Conservation (phyloP, 2,797 vertebrate species). For the Brachymystax lenok region DNA sequence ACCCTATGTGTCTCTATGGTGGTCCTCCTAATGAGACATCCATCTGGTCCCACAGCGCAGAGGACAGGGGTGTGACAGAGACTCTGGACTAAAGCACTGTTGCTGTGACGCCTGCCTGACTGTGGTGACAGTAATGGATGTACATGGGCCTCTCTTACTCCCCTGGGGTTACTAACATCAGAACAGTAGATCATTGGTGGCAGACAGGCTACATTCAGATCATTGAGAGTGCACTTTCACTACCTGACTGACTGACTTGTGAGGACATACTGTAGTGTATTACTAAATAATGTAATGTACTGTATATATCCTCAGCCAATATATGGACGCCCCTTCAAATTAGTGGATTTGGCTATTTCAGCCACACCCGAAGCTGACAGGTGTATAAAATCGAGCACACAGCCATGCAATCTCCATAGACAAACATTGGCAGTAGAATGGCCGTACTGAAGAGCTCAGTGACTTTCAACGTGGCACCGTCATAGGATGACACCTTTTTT, state of each 20-base stretch:
- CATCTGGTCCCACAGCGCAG: constrained; percentile 58
- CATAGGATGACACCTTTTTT: too few species aligned
- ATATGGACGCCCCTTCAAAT: too few species aligned
- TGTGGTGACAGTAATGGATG: constrained; percentile 66
- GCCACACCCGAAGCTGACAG: too few species aligned
- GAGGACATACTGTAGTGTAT: constrained; percentile 14
- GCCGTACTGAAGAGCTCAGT: too few species aligned
- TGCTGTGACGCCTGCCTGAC: constrained; percentile 38
- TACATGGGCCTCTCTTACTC: constrained; percentile 50
- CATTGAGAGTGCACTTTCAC: neutral
- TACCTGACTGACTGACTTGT: constrained; percentile 37
- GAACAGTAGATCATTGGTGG: constrained; percentile 35
- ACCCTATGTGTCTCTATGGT: constrained; percentile 3
- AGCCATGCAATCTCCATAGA: too few species aligned
- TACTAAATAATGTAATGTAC: constrained; percentile 19
- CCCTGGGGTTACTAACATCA: constrained; percentile 47
- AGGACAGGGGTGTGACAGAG: constrained; percentile 54
- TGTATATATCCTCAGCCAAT: constrained; percentile 5
- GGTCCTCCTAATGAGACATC: constrained; percentile 60
- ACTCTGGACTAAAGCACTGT: constrained; percentile 48
- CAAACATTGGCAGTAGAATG: too few species aligned
- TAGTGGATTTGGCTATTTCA: too few species aligned
- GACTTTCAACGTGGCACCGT: too few species aligned
- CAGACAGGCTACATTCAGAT: neutral
- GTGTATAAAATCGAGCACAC: too few species aligned